Conservation (phyloP, 1,140 invertebrate species). For the Drosophila chauvacae region DNA sequence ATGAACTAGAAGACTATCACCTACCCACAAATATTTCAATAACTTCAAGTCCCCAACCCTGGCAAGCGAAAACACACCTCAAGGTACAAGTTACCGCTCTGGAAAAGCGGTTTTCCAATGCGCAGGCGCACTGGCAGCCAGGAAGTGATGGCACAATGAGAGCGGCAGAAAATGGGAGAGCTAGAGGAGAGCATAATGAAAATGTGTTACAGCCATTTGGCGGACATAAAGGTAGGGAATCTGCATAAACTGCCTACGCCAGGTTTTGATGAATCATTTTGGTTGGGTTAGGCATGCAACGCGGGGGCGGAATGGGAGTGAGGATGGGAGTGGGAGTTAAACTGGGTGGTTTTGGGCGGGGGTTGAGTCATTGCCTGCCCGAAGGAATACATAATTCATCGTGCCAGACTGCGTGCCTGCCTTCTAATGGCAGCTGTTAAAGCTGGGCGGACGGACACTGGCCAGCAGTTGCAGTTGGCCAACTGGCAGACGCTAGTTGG, state of each 20-base stretch:
- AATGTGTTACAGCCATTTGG: slow-evolving; percentile 57
- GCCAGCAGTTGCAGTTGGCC: slow-evolving; percentile 7
- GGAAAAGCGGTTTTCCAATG: slow-evolving; percentile 39
- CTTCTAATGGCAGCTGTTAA: slow-evolving; percentile 41
- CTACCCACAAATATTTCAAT: too few relatives aligned
- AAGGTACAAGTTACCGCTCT: slow-evolving; percentile 20
- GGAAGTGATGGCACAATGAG: slow-evolving; percentile 13
- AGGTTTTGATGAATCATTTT: slow-evolving; percentile 67
- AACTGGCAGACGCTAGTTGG: slow-evolving; percentile 10
- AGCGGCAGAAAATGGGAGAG: slow-evolving; percentile 22
- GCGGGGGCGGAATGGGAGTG: slow-evolving; percentile 1
- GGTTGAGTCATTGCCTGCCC: slow-evolving; percentile 45
- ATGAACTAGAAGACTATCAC: too few relatives aligned
- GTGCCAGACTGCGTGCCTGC: slow-evolving; percentile 53
- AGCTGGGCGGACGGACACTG: slow-evolving; percentile 9
- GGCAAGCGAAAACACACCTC: slow-evolving; percentile 14
- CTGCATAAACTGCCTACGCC: slow-evolving; percentile 45
- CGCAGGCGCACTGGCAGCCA: slow-evolving; percentile 51
- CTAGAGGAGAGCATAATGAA: slow-evolving; percentile 35
- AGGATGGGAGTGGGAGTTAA: not conserved
- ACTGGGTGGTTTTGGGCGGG: slow-evolving; percentile 20
- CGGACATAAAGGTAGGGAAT: slow-evolving; percentile 52
- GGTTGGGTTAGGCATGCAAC: slow-evolving; percentile 62
- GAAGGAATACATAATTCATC: slow-evolving; percentile 48
- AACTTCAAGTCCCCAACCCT: slow-evolving; percentile 21